Conservation (phyloP, 2,113 vertebrate genomes). For the Grammomys surdaster region DNA sequence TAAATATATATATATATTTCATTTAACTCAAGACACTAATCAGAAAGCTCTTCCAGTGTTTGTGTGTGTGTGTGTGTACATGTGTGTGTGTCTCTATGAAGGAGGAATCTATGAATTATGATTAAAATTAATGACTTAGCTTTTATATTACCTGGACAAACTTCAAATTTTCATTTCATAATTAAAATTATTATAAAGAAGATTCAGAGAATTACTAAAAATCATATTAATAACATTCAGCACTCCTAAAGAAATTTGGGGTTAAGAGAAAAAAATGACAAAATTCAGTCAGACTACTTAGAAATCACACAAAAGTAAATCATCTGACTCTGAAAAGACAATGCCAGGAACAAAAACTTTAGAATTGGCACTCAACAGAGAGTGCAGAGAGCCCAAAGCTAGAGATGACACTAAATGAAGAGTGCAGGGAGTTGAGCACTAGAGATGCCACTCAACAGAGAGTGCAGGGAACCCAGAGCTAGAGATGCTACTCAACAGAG, state of each 20-base stretch:
- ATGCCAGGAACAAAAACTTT: neutral
- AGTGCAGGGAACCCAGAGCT: neutral
- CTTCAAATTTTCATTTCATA: neutral
- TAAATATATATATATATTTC: neutral
- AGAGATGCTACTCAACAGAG: neutral
- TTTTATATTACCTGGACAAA: conserved; percentile 19
- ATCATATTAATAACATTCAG: neutral
- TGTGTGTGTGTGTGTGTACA: too few relatives aligned
- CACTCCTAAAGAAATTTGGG: neutral
- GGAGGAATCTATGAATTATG: neutral
- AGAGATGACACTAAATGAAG: neutral
- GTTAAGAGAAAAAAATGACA: neutral
- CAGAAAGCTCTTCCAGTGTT: neutral
- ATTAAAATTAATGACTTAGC: neutral
- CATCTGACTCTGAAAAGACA: neutral
- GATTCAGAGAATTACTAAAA: neutral
- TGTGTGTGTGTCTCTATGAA: too few relatives aligned
- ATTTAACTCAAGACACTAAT: conserved; percentile 6
- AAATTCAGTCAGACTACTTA: conserved; percentile 25
- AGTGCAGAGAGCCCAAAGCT: neutral
- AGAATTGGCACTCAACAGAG: neutral
- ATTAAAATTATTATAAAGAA: conserved; percentile 38
- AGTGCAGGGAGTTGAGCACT: neutral
- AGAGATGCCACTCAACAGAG: neutral
- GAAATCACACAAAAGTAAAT: neutral